These are phyloP conservation scores for Leptopterna dolabrata DNA, from an alignment of 2,888 invertebrate species.

Conservation along the genomic window DNA sequence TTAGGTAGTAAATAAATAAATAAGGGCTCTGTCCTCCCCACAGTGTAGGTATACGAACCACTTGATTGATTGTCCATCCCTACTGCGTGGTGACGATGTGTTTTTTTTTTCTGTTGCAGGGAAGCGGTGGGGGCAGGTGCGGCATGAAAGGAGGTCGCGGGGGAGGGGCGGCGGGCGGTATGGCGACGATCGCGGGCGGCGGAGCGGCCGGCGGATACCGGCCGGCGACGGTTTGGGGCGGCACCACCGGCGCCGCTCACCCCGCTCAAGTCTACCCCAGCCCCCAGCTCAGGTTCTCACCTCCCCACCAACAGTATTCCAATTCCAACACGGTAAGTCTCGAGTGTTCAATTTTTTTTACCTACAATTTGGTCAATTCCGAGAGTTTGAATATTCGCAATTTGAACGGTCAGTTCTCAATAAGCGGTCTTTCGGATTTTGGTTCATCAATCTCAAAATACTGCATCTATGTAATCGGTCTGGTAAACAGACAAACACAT, in stretches of 20 bases:
- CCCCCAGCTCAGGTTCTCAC: constrained; percentile 53
- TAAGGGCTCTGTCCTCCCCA: too few species aligned
- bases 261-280: constrained; percentile 49
- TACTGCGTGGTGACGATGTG: not conserved
- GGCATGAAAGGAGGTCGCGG: constrained; percentile 55
- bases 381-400: too few species aligned
- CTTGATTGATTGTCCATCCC: not conserved
- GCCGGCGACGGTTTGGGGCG: constrained; percentile 48
- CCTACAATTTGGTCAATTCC: too few species aligned
- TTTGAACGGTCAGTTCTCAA: too few species aligned
- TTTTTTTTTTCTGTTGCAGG: constrained; percentile 33
- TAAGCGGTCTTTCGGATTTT: too few species aligned
- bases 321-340: constrained; percentile 49
- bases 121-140: constrained; percentile 55
- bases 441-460: too few species aligned
- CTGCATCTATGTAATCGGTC: too few species aligned
- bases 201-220: constrained; percentile 42
- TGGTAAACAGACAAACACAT: too few species aligned
- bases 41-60: too few species aligned
- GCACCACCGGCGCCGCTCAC: constrained; percentile 39
- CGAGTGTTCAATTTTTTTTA: too few species aligned
- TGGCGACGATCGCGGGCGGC: constrained; percentile 51
- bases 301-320: constrained; percentile 52
- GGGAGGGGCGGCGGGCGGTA: constrained; percentile 52
- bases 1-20: too few species aligned